phyloP scores from a whole-genome alignment of 2,113 vertebrate species.

The Spizaetus ornatus region DNA sequence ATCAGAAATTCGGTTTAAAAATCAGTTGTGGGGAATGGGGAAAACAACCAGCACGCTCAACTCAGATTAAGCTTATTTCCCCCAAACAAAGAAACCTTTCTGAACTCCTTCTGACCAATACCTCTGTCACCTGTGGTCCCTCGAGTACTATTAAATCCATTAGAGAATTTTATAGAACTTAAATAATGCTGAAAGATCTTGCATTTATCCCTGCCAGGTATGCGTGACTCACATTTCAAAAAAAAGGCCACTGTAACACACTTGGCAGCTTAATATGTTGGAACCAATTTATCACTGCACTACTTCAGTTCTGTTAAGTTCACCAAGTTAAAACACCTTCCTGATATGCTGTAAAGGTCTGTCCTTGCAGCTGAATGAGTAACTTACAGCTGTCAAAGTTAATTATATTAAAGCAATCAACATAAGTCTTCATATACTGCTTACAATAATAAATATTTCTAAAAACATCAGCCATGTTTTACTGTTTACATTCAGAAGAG shows the following conservation, averaged over 20 bases:
- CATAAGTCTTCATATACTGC: not conserved
- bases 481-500: not conserved
- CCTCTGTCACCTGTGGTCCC: not conserved
- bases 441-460: not conserved
- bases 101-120: not conserved
- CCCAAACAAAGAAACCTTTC: not conserved
- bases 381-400: not conserved
- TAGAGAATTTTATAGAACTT: not conserved
- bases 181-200: not conserved
- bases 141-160: not conserved
- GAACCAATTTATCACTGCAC: not conserved
- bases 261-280: not conserved
- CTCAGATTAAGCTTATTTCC: not conserved
- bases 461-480: not conserved
- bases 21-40: not conserved
- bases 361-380: not conserved
- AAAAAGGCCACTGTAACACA: not conserved
- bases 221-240: not conserved
- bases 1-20: not conserved
- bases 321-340: not conserved
- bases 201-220: not conserved
- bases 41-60: not conserved
- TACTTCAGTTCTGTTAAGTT: not conserved
- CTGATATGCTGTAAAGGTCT: not conserved
- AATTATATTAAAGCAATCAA: not conserved